Percentiles rank a stretch among this genome's conserved stretches.
These are phyloP conservation scores for Galerucella pusilla DNA, from an alignment of 2,888 invertebrate genomes.

Conservation along the genomic window DNA sequence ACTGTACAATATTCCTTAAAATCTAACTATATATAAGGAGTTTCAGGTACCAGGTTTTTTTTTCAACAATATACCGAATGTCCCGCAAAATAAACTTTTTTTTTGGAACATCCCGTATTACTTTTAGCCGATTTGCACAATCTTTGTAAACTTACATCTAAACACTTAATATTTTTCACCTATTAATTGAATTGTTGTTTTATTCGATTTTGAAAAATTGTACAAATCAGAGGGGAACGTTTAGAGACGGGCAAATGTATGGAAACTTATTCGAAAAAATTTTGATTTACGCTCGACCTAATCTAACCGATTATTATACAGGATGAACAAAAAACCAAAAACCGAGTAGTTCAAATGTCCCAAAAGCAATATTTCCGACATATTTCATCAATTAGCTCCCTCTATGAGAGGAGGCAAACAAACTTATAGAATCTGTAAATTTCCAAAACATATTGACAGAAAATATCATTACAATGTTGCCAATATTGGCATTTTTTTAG, in stretches of 20 bases:
- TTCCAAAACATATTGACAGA: too few species aligned
- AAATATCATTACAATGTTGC: too few species aligned
- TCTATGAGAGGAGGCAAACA: too few species aligned
- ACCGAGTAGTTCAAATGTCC: too few species aligned
- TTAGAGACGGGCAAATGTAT: conserved; percentile 23
- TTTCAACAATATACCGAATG: conserved; percentile 40
- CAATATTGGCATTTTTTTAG: too few species aligned
- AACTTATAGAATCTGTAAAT: too few species aligned
- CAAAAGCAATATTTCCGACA: too few species aligned
- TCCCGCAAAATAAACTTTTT: neutral
- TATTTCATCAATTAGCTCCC: too few species aligned
- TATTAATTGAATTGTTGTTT: conserved; percentile 31
- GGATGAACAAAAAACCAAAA: neutral
- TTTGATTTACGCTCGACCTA: conserved; percentile 31
- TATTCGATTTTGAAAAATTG: conserved; percentile 14
- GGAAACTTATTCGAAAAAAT: conserved; percentile 16
- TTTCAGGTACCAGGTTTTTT: conserved; percentile 57
- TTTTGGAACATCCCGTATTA: conserved; percentile 1
- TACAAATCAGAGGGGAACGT: conserved; percentile 17
- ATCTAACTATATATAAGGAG: conserved; percentile 54
- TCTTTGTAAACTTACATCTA: conserved; percentile 17
- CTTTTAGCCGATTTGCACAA: conserved; percentile 39
- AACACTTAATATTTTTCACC: conserved; percentile 20
- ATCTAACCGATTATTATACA: conserved; percentile 20
- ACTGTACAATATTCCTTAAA: conserved; percentile 51